These are phyloP conservation scores for Triplophysa tibetana DNA, from an alignment of 2,113 vertebrate genomes.

Conservation along the genomic window DNA sequence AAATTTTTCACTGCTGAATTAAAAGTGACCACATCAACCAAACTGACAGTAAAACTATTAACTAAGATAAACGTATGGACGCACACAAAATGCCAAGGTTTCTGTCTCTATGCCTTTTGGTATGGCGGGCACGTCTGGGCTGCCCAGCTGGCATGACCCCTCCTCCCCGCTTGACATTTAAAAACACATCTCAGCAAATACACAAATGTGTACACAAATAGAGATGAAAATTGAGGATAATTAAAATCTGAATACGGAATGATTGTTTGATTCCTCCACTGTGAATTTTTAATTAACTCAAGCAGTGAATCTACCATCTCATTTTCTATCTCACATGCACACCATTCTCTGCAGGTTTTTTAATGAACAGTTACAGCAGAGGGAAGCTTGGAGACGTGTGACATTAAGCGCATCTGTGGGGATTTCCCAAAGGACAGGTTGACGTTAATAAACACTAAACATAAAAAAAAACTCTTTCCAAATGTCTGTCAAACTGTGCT, in stretches of 20 bases:
- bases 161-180: constrained; percentile 56
- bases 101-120: constrained; percentile 14
- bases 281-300: constrained; percentile 35
- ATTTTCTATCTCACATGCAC: not conserved
- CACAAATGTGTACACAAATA: constrained; percentile 10
- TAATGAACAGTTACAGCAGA: constrained; percentile 46
- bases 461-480: not conserved
- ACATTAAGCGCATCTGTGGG: constrained; percentile 20
- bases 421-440: constrained; percentile 7
- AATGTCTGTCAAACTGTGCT: not conserved
- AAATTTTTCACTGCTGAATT: not conserved
- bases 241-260: constrained; percentile 66
- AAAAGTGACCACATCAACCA: not conserved
- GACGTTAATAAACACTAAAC: constrained; percentile 6
- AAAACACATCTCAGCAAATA: constrained; percentile 63
- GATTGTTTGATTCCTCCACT: constrained; percentile 52
- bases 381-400: not conserved
- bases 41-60: not conserved
- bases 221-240: constrained; percentile 16
- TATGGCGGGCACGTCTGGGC: constrained; percentile 46
- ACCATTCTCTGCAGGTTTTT: constrained; percentile 1
- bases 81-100: constrained; percentile 8
- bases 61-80: not conserved
- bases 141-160: constrained; percentile 26
- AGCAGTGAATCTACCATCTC: constrained; percentile 27